phyloP scores from a whole-genome alignment of 2,888 invertebrate species.

The Xestobium rufovillosum region DNA sequence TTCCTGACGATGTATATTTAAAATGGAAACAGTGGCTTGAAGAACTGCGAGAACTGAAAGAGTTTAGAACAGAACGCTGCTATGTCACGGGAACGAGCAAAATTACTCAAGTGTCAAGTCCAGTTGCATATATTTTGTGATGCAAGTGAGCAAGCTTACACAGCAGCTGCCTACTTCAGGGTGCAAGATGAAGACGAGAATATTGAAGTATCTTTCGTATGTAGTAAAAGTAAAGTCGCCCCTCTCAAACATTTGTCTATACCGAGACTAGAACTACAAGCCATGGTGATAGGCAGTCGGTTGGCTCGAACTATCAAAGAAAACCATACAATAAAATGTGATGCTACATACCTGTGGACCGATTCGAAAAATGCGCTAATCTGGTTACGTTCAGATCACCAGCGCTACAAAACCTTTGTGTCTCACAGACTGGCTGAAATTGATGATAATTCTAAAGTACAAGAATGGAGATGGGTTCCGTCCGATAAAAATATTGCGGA shows the following conservation, averaged over 20 bases:
- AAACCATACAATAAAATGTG: constrained; percentile 15
- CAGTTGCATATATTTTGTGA: constrained; percentile 14
- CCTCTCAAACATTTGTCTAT: constrained; percentile 24
- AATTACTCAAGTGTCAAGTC: not conserved
- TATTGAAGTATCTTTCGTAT: constrained; percentile 17
- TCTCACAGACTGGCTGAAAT: constrained; percentile 24
- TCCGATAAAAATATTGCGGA: constrained; percentile 24
- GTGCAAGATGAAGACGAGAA: constrained; percentile 3
- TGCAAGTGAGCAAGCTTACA: constrained; percentile 22
- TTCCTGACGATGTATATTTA: constrained; percentile 17
- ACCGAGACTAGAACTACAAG: constrained; percentile 24
- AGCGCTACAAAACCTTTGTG: constrained; percentile 26
- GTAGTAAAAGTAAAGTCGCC: constrained; percentile 24
- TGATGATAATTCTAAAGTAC: constrained; percentile 11
- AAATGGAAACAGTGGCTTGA: constrained; percentile 23
- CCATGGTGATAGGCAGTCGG: constrained; percentile 21
- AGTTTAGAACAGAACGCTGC: constrained; percentile 22
- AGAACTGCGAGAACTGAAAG: constrained; percentile 18
- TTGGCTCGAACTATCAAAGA: constrained; percentile 15
- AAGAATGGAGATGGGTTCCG: constrained; percentile 25
- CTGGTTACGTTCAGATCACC: constrained; percentile 24
- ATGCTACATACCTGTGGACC: constrained; percentile 22
- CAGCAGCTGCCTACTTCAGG: constrained; percentile 23
- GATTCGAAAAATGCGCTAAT: constrained; percentile 27
- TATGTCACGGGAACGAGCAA: constrained; percentile 12